phyloP scores from a whole-genome alignment of 2,888 invertebrate genomes.

The Nysson spinosus region DNA sequence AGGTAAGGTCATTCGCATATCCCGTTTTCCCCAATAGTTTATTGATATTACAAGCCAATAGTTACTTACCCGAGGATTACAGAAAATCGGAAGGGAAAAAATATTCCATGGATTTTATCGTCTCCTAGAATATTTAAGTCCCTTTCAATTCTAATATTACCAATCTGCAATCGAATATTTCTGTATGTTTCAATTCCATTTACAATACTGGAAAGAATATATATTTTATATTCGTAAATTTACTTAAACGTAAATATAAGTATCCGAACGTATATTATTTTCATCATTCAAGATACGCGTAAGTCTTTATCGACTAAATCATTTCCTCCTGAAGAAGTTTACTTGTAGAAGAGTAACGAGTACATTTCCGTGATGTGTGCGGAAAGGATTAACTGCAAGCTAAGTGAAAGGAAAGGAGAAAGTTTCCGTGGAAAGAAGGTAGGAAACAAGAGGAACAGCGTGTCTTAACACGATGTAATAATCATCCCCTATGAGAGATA shows the following conservation, averaged over 20 bases:
- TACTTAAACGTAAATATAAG: not conserved
- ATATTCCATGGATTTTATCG: no score
- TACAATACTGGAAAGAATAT: not conserved
- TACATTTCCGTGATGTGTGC: conserved; percentile 22
- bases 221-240: not conserved
- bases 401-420: conserved; percentile 1
- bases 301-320: conserved; percentile 3
- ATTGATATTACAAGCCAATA: conserved; percentile 42
- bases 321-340: conserved; percentile 6
- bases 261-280: not conserved
- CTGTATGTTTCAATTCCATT: no score
- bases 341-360: conserved; percentile 11
- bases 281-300: not conserved
- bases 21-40: conserved; percentile 37
- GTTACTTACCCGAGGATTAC: conserved; percentile 25
- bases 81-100: no score
- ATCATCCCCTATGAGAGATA: no score
- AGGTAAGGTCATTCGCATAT: conserved; percentile 46
- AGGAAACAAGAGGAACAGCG: no score
- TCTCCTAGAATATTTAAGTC: no score
- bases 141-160: no score
- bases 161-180: no score
- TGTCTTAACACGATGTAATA: no score
- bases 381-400: conserved; percentile 25
- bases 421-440: not conserved